Percentiles rank a stretch among this genome's conserved stretches.
These are phyloP conservation scores for Ferdinandea cuprea DNA, from an alignment of 2,888 invertebrate species.

Conservation along the genomic window DNA sequence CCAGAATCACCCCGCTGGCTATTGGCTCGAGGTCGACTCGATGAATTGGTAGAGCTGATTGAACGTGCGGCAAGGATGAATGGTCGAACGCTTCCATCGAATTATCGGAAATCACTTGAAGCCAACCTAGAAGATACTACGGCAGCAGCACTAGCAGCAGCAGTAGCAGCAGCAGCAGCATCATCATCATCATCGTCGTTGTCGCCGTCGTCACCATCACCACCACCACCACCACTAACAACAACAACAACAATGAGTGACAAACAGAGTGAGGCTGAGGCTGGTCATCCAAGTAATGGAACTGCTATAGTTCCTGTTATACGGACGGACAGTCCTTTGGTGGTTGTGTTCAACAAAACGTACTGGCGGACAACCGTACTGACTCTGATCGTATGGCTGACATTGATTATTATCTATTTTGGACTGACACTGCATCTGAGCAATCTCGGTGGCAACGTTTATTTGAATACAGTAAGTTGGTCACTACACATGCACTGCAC, in stretches of 20 bases:
- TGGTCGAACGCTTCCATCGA: constrained; percentile 86
- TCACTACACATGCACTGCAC: not conserved
- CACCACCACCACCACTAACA: constrained; percentile 82
- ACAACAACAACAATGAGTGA: constrained; percentile 82
- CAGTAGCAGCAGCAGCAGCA: constrained; percentile 2
- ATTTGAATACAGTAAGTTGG: constrained; percentile 86
- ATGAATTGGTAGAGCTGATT: constrained; percentile 87
- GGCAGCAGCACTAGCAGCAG: constrained; percentile 2
- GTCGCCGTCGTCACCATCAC: constrained; percentile 29
- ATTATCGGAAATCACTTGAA: constrained; percentile 86
- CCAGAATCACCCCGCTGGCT: constrained; percentile 92
- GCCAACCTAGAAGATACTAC: constrained; percentile 75
- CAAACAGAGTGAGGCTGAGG: constrained; percentile 78
- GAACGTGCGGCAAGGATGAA: constrained; percentile 88
- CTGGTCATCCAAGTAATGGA: constrained; percentile 74
- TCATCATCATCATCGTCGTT: not conserved
- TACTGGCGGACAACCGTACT: constrained; percentile 88
- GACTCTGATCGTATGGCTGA: constrained; percentile 89
- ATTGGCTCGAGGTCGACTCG: constrained; percentile 87
- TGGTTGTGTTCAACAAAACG: constrained; percentile 87
- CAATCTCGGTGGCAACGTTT: constrained; percentile 89
- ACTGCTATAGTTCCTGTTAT: constrained; percentile 42
- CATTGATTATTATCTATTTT: constrained; percentile 90
- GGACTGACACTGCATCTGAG: constrained; percentile 90
- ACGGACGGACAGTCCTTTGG: constrained; percentile 83